Base-by-base conservation (phyloP, 92 coral and sea anemone genomes). In the Pocillopora grandis region DNA sequence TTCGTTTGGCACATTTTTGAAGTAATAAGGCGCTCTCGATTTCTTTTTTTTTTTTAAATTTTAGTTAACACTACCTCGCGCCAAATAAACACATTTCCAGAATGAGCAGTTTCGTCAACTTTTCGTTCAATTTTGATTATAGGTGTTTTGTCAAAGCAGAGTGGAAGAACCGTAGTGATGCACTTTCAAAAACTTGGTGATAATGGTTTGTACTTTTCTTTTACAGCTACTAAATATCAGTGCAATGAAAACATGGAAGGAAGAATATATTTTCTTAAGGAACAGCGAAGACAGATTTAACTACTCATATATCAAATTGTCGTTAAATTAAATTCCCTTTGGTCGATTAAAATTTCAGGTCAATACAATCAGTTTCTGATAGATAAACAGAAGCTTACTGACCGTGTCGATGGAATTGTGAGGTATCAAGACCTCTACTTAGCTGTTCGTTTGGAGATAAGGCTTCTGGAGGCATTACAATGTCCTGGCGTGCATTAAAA, bases 181-280 rank as follows among this genome's bases (percentile, higher is more conserved):
- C 76, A 31, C 66, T 89, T 92, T 62, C 95, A 92, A 65, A 86
- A 89, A 66, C 90, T 92, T 36, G 95, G 92, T 12, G 95, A 92
- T 64, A 89, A 92, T 70, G 95, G 95, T 92, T 77, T 70, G 84
- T 85, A 59, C 0, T 23, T 56, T 66, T 12, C 36, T n/a, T 37
- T 76, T 59, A 27, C 33, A 64, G 68, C 23, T 17, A 19, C 5
- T 64, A 10, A 64, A 64, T 64, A 5, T 9, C 20, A 18, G 27
- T 42, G 52, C 52, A 42, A 3, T 42, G 52, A 42, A 42, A 42
- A 42, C 31, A 27, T 27, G 31, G 31, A 42, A 3, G 52, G 52
- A 7, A 42, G 52, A 42, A 7, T 42, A 3, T 1, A 42, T 7
- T 42, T 42, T 42, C 5, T 42, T 42, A 42, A 42, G 52, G 52